These are phyloP conservation scores for Ooceraea biroi DNA, from an alignment of 1,140 invertebrate species.

Conservation along the genomic window DNA sequence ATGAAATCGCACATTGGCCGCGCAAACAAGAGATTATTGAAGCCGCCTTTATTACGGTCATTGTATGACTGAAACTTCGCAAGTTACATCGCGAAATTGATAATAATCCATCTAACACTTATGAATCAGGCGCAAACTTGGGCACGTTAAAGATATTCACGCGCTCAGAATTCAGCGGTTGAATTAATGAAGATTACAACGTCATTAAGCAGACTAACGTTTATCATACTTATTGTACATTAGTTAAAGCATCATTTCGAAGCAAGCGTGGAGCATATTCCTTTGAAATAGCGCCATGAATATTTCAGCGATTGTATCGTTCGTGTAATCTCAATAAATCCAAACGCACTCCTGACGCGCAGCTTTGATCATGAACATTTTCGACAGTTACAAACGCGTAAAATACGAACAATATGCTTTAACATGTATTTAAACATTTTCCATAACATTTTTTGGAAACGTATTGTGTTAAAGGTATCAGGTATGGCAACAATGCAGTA, in stretches of 20 bases:
- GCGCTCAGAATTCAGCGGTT: conserved; percentile 29
- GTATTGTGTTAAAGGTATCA: conserved; percentile 9
- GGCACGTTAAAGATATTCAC: conserved; percentile 2
- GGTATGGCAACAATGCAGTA: not conserved
- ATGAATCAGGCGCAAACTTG: conserved; percentile 18
- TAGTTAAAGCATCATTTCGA: not conserved
- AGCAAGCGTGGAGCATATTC: not conserved
- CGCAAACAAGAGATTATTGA: conserved; percentile 67
- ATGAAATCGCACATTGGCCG: conserved; percentile 48
- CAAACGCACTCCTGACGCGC: not conserved
- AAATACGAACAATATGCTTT: conserved; percentile 7
- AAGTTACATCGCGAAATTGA: conserved; percentile 46
- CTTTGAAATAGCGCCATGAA: not conserved
- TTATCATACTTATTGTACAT: conserved; percentile 31
- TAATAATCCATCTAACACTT: conserved; percentile 41
- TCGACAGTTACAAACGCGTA: not conserved
- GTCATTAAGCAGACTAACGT: conserved; percentile 7
- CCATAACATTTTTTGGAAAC: not conserved
- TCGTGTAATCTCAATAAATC: not conserved
- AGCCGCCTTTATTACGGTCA: conserved; percentile 63
- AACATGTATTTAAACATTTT: conserved; percentile 1
- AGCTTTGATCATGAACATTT: not conserved
- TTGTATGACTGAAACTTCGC: not conserved
- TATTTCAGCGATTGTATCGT: not conserved
- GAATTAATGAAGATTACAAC: conserved; percentile 45